Conservation (phyloP, 2,113 vertebrate species). For the Aleadryas rufinucha region DNA sequence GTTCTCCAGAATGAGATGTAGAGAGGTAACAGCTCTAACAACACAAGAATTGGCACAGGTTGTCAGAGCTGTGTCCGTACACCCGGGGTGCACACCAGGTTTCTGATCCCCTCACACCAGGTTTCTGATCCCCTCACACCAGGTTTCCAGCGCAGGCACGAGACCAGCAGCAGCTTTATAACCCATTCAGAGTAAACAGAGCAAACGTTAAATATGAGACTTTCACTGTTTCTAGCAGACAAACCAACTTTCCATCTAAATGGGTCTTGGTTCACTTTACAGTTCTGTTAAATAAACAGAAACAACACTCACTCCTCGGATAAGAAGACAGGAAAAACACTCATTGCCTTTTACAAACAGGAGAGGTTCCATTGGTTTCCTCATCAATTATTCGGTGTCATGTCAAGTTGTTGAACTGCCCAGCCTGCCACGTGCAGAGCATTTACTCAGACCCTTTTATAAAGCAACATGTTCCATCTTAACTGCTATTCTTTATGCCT, state of each 20-base stretch:
- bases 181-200: not conserved
- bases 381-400: not conserved
- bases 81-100: not conserved
- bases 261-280: not conserved
- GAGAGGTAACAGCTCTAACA: not conserved
- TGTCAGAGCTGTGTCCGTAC: not conserved
- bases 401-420: not conserved
- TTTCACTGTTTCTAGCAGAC: not conserved
- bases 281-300: not conserved
- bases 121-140: not conserved
- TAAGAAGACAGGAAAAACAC: not conserved
- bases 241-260: not conserved
- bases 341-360: not conserved
- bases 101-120: not conserved
- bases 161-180: not conserved
- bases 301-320: not conserved
- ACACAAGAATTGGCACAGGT: not conserved
- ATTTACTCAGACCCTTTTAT: not conserved
- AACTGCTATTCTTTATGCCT: not conserved
- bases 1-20: not conserved
- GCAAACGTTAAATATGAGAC: not conserved
- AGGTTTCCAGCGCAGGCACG: rapidly evolving
- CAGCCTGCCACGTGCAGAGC: not conserved
- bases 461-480: not conserved
- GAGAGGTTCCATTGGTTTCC: not conserved